Evolutionary conservation across 2,797 vertebrate species (phyloP).

Genomic region (Clarias laeviceps): DNA sequence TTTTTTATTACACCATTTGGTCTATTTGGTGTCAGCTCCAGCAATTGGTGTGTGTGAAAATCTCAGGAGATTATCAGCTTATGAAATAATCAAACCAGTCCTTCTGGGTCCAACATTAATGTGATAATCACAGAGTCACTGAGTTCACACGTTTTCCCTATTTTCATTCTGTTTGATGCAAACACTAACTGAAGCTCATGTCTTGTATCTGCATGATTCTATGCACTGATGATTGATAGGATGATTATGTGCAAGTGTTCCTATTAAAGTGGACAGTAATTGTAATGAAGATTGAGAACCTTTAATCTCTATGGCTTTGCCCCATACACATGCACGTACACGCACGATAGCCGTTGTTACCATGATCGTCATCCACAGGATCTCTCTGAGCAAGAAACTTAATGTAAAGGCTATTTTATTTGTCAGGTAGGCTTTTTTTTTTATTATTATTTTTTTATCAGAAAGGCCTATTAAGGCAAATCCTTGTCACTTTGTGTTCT

Average conservation of each 20-base stretch:
- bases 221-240: too few species aligned
- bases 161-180: not conserved
- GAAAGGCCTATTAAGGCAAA: not conserved
- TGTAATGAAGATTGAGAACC: not conserved
- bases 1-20: too few species aligned
- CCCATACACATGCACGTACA: not conserved
- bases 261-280: not conserved
- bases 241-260: too few species aligned
- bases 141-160: not conserved
- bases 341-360: not conserved
- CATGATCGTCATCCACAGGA: not conserved
- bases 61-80: too few species aligned
- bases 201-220: not conserved
- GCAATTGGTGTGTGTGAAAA: too few species aligned
- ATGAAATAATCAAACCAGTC: too few species aligned
- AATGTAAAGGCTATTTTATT: slow-evolving; percentile 7
- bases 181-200: not conserved
- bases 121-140: too few species aligned
- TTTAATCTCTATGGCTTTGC: not conserved
- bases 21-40: too few species aligned
- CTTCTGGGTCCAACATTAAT: too few species aligned
- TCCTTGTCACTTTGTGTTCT: slow-evolving; percentile 1
- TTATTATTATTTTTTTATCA: not conserved
- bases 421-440: not conserved
- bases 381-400: not conserved